Evolutionary conservation across 2,113 vertebrate genomes (phyloP), one percentile per base, ranked within the genome.

Genomic region (Collichthys lucidus): DNA sequence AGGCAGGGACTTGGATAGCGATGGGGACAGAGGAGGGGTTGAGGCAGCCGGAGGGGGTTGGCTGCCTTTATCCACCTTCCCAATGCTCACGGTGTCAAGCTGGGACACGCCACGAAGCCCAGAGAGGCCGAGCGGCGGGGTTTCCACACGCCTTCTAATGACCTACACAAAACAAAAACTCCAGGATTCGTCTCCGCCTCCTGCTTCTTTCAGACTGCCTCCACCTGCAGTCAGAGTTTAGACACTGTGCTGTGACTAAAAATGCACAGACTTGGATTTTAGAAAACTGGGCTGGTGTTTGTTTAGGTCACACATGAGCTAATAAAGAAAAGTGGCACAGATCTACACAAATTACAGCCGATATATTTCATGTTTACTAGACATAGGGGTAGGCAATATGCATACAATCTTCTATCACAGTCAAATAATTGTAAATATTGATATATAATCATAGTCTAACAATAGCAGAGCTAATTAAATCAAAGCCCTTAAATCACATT

Each of bases 71-170:
- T 31, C 20, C 15, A 24, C 4, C 16, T 31, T 69, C 57, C 26
- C 49, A 15, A 49, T 57, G 49, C 65, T 77, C 20, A 66, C 55
- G 29, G 71, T 5, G 75, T 88, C 83, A 69, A 77, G 76, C 83
- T 49, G 67, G 56, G 86, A 85, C 76, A 4, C 22, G 60, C 47
- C 53, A 24, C 4, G 47, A 57, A 50, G 46, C 47, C 2, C 5
- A 73, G 65, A 29, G 8, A 64, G 68, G 53, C 59, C 2, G 47
- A 53, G 59, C 60, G 12, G 46, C 68, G 20, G 53, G 31, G 24
- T 14, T 40, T 40, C 5, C 16, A 19, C 17, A 0, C 19, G 31
- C 46, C 46, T 67, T 63, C 35, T 14, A 49, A 24, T 31, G 77
- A 66, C 66, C 53, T 10, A 20, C 15, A 69, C 57, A 74, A 55